phyloP scores from a whole-genome alignment of 2,113 vertebrate genomes.

The Ailuropoda melanoleuca region DNA sequence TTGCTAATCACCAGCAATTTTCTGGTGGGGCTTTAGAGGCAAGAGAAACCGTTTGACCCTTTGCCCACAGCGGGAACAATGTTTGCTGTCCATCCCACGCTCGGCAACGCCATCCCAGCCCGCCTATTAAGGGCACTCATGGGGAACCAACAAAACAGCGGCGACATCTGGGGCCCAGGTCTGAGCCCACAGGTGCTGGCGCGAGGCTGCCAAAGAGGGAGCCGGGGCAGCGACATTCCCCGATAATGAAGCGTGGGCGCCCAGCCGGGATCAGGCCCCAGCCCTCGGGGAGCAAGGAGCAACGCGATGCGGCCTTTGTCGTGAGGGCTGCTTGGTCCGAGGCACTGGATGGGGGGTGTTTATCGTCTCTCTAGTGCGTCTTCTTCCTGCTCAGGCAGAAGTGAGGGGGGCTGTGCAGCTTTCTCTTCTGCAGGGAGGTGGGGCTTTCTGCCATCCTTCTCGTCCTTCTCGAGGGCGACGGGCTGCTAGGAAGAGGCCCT shows the following conservation, averaged over 20 bases:
- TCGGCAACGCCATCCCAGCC: slow-evolving; percentile 83
- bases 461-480: no score
- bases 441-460: neutral
- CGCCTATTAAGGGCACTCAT: slow-evolving; percentile 87
- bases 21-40: slow-evolving; percentile 86
- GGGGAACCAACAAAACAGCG: slow-evolving; percentile 86
- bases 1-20: slow-evolving; percentile 94
- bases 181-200: slow-evolving; percentile 86
- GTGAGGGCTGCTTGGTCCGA: neutral
- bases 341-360: neutral
- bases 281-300: neutral
- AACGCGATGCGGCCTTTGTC: neutral
- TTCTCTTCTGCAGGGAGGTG: neutral
- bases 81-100: slow-evolving; percentile 88
- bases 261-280: neutral
- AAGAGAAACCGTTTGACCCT: slow-evolving; percentile 87
- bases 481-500: neutral
- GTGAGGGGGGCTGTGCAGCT: slow-evolving; percentile 9
- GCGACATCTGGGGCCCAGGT: slow-evolving; percentile 87
- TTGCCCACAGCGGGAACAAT: slow-evolving; percentile 86
- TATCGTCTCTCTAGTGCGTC: slow-evolving; percentile 49
- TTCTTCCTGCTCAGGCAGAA: neutral
- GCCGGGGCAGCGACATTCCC: neutral
- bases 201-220: slow-evolving; percentile 72
- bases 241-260: slow-evolving; percentile 51